Percentiles rank a stretch among this genome's conserved stretches.
Evolutionary conservation across 2,888 invertebrate genomes (phyloP).

Genomic region (Eristalis intricaria): DNA sequence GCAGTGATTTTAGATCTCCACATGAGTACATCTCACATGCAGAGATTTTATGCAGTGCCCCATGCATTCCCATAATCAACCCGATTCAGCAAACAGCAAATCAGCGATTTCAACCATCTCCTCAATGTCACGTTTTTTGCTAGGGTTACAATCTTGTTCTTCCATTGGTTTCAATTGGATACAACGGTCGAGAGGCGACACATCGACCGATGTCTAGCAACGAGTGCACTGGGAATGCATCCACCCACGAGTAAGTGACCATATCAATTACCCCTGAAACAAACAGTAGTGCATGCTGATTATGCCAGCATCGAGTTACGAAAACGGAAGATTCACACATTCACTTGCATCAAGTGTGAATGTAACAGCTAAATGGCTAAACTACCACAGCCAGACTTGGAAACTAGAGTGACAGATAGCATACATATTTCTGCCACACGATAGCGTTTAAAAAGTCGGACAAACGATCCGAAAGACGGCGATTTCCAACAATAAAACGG

Average conservation of each 20-base stretch:
- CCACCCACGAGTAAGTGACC: conserved; percentile 25
- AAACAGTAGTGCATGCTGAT: not conserved
- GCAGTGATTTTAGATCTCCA: not conserved
- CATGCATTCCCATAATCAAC: not conserved
- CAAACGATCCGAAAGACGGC: conserved; percentile 39
- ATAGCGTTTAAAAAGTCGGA: conserved; percentile 33
- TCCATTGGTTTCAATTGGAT: conserved; percentile 34
- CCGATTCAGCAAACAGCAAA: not conserved
- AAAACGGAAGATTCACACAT: conserved; percentile 43
- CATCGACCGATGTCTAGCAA: not conserved
- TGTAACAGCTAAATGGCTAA: not conserved
- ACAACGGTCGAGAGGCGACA: conserved; percentile 11
- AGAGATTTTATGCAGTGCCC: not conserved
- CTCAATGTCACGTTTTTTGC: conserved; percentile 29
- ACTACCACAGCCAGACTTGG: not conserved
- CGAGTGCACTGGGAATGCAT: conserved; percentile 13
- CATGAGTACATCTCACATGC: not conserved
- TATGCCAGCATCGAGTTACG: conserved; percentile 31
- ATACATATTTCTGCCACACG: conserved; percentile 26
- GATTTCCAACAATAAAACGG: conserved; percentile 53
- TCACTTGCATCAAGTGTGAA: conserved; percentile 12
- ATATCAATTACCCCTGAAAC: conserved; percentile 33
- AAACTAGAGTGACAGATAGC: conserved; percentile 8
- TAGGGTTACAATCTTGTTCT: not conserved
- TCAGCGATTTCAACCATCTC: not conserved